Conservation (phyloP, 2,888 invertebrate species). For the Sepiola atlantica region DNA sequence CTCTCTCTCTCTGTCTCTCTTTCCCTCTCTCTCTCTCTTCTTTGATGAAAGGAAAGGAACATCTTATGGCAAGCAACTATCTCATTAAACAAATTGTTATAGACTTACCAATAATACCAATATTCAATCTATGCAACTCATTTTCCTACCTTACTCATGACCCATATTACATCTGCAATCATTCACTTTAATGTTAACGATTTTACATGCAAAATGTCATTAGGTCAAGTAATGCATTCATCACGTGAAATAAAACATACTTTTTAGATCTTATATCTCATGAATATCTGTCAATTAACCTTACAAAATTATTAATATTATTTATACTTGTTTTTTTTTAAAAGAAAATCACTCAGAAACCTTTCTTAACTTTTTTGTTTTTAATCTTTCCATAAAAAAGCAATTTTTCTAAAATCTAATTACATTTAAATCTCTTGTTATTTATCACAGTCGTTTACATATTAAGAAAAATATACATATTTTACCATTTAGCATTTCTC, state of each 20-base stretch:
- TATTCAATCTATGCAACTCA: background rate
- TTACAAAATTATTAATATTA: background rate
- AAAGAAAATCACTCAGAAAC: background rate
- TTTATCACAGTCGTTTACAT: background rate
- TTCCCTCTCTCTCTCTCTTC: background rate
- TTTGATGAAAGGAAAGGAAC: too few species aligned
- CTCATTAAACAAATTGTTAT: background rate
- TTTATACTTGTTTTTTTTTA: background rate
- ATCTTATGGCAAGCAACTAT: background rate
- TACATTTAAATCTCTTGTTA: background rate
- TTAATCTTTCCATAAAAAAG: background rate
- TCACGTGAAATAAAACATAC: background rate
- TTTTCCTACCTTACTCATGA: background rate
- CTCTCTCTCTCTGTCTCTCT: background rate
- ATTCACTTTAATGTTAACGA: too few species aligned
- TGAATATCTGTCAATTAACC: background rate
- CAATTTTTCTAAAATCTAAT: background rate
- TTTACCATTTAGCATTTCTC: background rate
- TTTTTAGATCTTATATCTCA: background rate
- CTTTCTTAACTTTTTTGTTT: background rate
- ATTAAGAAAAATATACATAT: background rate
- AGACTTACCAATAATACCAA: background rate
- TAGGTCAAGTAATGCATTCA: background rate
- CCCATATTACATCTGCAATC: background rate
- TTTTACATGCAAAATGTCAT: background rate